phyloP scores from a whole-genome alignment of 2,797 vertebrate species.

The Ataeniobius toweri region DNA sequence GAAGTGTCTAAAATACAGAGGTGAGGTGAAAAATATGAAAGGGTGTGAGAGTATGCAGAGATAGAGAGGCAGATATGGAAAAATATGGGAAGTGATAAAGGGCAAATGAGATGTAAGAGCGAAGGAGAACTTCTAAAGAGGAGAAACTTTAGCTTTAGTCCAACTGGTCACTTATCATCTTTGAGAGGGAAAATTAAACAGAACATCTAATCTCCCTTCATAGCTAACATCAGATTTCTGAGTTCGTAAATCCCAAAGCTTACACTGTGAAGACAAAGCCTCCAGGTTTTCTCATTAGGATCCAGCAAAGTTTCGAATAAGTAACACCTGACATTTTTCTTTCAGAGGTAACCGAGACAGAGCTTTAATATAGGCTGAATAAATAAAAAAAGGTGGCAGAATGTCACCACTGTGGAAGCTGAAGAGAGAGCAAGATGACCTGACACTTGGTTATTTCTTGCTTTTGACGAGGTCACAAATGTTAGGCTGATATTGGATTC shows the following conservation, averaged over 20 bases:
- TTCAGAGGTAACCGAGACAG: background rate
- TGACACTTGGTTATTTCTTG: conserved; percentile 63
- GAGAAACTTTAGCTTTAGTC: conserved; percentile 40
- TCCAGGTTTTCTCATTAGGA: conserved; percentile 19
- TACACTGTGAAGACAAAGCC: conserved; percentile 25
- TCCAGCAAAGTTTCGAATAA: conserved; percentile 32
- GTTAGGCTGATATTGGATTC: conserved; percentile 63
- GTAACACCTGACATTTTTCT: conserved; percentile 55
- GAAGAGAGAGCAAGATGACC: conserved; percentile 48
- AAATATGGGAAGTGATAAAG: conserved; percentile 61
- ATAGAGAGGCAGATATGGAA: conserved; percentile 31
- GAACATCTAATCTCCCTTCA: conserved; percentile 39
- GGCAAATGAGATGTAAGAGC: conserved; percentile 47
- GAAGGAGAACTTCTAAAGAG: conserved; percentile 36
- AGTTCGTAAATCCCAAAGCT: conserved; percentile 26
- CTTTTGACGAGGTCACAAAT: conserved; percentile 63
- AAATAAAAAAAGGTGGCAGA: conserved; percentile 54
- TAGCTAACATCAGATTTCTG: conserved; percentile 40
- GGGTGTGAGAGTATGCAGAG: conserved; percentile 16
- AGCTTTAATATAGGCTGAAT: conserved; percentile 61
- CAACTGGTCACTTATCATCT: conserved; percentile 43
- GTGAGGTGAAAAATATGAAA: conserved; percentile 51
- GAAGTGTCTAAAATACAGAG: conserved; percentile 51
- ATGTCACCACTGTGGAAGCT: conserved; percentile 40
- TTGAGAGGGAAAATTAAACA: conserved; percentile 44